phyloP scores from a whole-genome alignment of 2,797 vertebrate genomes.

The Fistularia tabacaria region DNA sequence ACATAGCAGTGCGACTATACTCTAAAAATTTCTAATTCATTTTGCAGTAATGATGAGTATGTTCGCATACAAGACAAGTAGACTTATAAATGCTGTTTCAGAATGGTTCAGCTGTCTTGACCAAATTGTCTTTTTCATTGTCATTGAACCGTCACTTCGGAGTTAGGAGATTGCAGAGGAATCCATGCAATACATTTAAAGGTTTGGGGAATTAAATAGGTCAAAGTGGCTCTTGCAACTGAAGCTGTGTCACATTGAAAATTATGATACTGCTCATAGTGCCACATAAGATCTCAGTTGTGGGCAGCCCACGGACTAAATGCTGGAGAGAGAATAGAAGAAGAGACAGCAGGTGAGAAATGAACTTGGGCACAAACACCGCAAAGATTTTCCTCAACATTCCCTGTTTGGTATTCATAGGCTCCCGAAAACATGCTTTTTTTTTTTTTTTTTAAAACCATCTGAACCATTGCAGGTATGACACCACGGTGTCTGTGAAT shows the following conservation, averaged over 20 bases:
- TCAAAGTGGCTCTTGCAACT: constrained; percentile 8
- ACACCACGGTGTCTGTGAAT: constrained; percentile 27
- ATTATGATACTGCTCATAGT: constrained; percentile 33
- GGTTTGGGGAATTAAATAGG: not conserved
- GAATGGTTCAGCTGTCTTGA: not conserved
- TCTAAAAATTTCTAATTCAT: constrained; percentile 46
- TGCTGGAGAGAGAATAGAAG: constrained; percentile 3
- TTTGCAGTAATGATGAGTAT: constrained; percentile 32
- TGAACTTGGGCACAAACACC: not conserved
- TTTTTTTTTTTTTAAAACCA: constrained; percentile 22
- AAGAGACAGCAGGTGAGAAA: too few relatives aligned
- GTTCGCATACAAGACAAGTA: not conserved
- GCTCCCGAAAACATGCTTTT: constrained; percentile 34
- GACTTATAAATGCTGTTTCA: constrained; percentile 7
- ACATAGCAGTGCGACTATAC: constrained; percentile 19
- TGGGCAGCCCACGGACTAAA: too few relatives aligned
- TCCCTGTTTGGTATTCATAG: constrained; percentile 44
- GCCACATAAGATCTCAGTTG: constrained; percentile 6
- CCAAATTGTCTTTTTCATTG: not conserved
- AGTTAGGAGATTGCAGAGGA: not conserved
- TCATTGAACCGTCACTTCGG: not conserved
- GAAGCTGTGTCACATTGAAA: constrained; percentile 27
- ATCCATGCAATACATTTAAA: not conserved
- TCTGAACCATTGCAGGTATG: constrained; percentile 23
- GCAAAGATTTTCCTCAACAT: constrained; percentile 12